Conservation (phyloP, 1,140 invertebrate genomes). For the Spodoptera litura region DNA sequence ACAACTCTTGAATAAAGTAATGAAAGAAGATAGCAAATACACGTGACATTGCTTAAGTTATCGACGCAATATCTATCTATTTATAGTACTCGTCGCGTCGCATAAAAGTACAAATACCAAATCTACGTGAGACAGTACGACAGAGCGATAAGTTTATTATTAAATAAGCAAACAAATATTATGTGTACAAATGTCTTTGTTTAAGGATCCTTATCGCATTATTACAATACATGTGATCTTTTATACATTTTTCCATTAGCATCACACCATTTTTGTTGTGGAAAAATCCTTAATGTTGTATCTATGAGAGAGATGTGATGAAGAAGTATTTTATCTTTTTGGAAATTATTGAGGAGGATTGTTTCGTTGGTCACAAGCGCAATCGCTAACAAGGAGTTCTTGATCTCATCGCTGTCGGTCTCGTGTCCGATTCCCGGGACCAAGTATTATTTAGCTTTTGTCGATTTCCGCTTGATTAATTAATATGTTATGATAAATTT, state of each 20-base stretch:
- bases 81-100: neutral
- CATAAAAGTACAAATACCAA: neutral
- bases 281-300: neutral
- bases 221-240: slow-evolving; percentile 9
- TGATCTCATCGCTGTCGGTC: too few relatives aligned
- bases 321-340: neutral
- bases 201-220: neutral
- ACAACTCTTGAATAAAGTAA: too few relatives aligned
- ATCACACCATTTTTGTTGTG: neutral
- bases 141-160: slow-evolving; percentile 1
- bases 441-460: too few relatives aligned
- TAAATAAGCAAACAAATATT: slow-evolving; percentile 15
- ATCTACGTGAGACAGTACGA: neutral
- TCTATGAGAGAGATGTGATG: too few relatives aligned
- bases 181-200: slow-evolving; percentile 11
- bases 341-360: neutral
- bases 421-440: too few relatives aligned
- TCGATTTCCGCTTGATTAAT: too few relatives aligned
- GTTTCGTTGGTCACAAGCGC: neutral
- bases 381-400: too few relatives aligned
- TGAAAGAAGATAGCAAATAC: too few relatives aligned
- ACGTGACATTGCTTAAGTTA: too few relatives aligned
- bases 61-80: neutral
- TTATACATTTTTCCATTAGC: neutral
- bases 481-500: too few relatives aligned